Evolutionary conservation across 2,888 invertebrate species (phyloP).

Genomic region (Himalopsyche kuldschensis): DNA sequence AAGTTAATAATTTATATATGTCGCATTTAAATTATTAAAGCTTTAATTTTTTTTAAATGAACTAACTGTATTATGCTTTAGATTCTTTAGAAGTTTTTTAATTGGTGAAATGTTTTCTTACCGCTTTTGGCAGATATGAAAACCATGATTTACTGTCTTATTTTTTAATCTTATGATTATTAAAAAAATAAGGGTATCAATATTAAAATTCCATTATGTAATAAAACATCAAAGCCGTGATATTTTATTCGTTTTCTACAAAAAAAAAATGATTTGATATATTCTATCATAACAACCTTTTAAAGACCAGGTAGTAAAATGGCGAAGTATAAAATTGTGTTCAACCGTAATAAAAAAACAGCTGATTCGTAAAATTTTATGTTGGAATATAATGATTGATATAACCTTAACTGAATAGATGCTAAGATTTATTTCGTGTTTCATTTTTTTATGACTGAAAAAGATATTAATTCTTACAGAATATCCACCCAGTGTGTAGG

Average conservation of each 20-base stretch:
- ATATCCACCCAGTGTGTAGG: background rate
- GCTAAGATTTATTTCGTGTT: background rate
- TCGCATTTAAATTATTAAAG: no score
- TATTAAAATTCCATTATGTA: background rate
- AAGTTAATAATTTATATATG: no score
- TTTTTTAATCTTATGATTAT: no score
- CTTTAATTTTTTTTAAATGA: no score
- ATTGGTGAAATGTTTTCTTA: no score
- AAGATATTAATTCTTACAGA: background rate
- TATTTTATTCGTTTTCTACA: background rate
- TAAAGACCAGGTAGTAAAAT: background rate
- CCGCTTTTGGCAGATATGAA: no score
- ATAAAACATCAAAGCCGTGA: background rate
- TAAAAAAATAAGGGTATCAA: background rate
- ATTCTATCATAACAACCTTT: background rate
- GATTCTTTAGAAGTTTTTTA: no score
- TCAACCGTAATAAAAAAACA: background rate
- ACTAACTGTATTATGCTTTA: no score
- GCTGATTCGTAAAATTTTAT: background rate
- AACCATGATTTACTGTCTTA: no score
- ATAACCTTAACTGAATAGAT: background rate
- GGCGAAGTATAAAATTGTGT: background rate
- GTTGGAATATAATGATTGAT: background rate
- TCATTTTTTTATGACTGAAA: background rate
- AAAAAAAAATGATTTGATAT: background rate